Percentiles rank a stretch among this genome's conserved stretches.
These are phyloP conservation scores for Axis porcinus DNA, from an alignment of 2,113 vertebrate genomes.

Conservation along the genomic window DNA sequence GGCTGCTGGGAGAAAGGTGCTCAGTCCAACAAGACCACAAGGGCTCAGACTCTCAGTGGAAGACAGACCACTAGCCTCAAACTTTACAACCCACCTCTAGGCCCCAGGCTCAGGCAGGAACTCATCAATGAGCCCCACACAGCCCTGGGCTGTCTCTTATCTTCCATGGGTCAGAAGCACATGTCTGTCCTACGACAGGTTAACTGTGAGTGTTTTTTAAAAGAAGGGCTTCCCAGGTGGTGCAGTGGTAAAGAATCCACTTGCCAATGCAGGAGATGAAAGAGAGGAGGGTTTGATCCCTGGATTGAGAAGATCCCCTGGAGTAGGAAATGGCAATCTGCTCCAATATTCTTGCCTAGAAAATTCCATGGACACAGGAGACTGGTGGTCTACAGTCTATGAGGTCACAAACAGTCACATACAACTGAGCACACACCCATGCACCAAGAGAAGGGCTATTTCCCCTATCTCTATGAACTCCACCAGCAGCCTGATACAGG, in stretches of 20 bases:
- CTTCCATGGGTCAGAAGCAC: neutral
- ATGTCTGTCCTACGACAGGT: neutral
- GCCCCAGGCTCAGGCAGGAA: neutral
- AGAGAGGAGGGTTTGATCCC: neutral
- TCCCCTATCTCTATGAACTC: neutral
- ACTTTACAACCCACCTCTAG: accelerated
- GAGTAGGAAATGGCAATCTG: neutral
- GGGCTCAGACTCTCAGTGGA: neutral
- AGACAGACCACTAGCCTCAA: accelerated
- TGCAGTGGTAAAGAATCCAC: neutral
- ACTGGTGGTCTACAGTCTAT: neutral
- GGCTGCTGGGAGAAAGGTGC: too few species aligned
- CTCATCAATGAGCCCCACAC: accelerated
- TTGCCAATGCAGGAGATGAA: neutral
- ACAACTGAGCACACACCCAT: neutral
- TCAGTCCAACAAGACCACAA: accelerated
- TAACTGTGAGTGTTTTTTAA: neutral
- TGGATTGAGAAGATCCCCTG: neutral
- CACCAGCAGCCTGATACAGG: neutral
- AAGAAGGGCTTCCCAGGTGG: neutral
- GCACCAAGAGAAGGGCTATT: neutral
- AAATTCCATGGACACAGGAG: neutral
- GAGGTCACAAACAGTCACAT: neutral
- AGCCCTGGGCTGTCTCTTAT: too few species aligned
- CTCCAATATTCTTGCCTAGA: neutral